Evolutionary conservation across 2,797 vertebrate species (phyloP).

Genomic region (Hybognathus amarus): DNA sequence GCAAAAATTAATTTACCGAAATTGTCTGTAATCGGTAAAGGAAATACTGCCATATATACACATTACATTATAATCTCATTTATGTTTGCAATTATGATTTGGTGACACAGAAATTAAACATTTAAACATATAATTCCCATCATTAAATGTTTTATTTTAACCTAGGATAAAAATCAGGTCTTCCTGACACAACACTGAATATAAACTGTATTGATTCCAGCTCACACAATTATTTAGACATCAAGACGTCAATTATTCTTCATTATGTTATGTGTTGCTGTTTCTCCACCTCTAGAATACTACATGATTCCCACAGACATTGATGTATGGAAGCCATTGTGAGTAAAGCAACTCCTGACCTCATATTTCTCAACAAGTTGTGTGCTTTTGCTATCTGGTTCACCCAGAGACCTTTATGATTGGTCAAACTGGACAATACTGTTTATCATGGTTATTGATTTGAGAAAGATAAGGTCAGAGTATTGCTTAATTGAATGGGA

Average conservation of each 20-base stretch:
- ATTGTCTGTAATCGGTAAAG: not conserved
- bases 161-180: not conserved
- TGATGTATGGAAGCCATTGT: conserved; percentile 26
- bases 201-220: not conserved
- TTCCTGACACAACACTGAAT: not conserved
- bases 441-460: conserved; percentile 36
- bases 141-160: not conserved
- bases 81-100: not conserved
- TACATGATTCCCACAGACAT: not conserved
- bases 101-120: not conserved
- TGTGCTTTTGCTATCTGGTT: conserved; percentile 28
- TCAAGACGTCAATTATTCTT: not conserved
- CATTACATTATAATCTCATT: not conserved
- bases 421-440: conserved; percentile 17
- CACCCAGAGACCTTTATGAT: conserved; percentile 5
- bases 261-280: not conserved
- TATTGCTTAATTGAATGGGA: conserved; percentile 28
- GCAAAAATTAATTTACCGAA: not conserved
- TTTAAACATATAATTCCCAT: not conserved
- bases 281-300: not conserved
- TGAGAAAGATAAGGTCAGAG: conserved; percentile 25
- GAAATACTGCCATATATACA: not conserved
- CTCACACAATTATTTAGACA: not conserved
- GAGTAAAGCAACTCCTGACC: not conserved
- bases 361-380: conserved; percentile 1